Conservation (phyloP, 2,113 vertebrate genomes). For the Bothrops jararaca region DNA sequence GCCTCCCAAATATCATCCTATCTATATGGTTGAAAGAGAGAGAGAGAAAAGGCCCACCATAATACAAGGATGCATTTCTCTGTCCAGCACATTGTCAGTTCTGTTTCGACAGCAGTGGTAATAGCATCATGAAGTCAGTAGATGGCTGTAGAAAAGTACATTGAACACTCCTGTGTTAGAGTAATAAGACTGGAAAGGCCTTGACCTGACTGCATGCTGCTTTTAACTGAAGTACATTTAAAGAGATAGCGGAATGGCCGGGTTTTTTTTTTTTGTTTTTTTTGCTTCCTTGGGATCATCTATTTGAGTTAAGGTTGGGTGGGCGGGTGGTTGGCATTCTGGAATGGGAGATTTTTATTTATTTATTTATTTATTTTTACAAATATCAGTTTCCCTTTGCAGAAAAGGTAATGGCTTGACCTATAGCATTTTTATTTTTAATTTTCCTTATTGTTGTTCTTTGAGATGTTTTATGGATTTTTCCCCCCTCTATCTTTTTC, state of each 20-base stretch:
- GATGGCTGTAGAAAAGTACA: slow-evolving; percentile 85
- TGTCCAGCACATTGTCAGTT: background rate
- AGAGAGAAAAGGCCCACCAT: too few relatives aligned
- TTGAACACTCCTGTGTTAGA: slow-evolving; percentile 55
- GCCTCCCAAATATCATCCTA: background rate
- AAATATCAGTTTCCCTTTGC: slow-evolving; percentile 33
- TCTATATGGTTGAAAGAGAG: background rate
- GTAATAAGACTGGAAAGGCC: slow-evolving; percentile 77
- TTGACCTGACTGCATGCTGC: slow-evolving; percentile 75
- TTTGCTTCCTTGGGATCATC: slow-evolving; percentile 65
- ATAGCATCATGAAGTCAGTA: slow-evolving; percentile 74
- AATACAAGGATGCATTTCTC: background rate
- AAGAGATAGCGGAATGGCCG: slow-evolving; percentile 74
- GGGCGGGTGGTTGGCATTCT: slow-evolving; percentile 3
- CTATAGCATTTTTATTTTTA: slow-evolving; percentile 32
- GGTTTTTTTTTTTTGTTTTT: too few relatives aligned
- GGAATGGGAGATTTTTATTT: slow-evolving; percentile 29
- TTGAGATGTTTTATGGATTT: slow-evolving; percentile 27
- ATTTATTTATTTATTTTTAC: background rate
- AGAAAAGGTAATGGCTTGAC: slow-evolving; percentile 54
- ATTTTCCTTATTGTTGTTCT: background rate
- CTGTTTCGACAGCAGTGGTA: slow-evolving; percentile 61
- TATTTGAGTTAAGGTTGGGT: slow-evolving; percentile 60
- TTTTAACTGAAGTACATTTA: slow-evolving; percentile 84
- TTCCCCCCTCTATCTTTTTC: slow-evolving; percentile 44